Evolutionary conservation across 2,888 invertebrate species (phyloP).

Genomic region (Sepioteuthis lessoniana): DNA sequence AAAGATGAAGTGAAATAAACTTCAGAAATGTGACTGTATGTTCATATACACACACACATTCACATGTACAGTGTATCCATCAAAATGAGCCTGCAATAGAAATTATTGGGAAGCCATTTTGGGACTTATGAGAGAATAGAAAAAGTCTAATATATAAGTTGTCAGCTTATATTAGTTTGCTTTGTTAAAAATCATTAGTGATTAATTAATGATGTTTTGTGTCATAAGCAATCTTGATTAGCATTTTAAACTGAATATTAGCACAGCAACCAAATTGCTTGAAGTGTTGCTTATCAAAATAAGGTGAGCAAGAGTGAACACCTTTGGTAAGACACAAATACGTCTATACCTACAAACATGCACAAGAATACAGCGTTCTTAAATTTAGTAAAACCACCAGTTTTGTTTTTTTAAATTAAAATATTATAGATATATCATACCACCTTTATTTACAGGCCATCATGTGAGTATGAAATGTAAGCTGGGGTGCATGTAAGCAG

Average conservation of each 20-base stretch:
- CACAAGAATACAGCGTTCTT: neutral
- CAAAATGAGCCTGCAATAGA: neutral
- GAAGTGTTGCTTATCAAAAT: neutral
- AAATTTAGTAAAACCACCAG: neutral
- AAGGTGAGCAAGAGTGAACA: neutral
- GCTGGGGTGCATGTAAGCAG: conserved; percentile 33
- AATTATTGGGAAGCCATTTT: neutral
- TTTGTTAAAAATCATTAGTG: neutral
- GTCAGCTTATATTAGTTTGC: neutral
- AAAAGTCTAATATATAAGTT: neutral
- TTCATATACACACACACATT: neutral
- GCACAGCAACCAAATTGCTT: neutral
- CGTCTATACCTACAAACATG: neutral
- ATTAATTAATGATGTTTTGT: neutral
- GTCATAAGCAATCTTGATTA: neutral
- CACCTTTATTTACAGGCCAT: conserved; percentile 8
- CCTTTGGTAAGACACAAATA: neutral
- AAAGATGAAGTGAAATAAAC: neutral
- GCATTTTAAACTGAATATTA: neutral
- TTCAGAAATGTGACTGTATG: neutral
- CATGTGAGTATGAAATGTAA: neutral
- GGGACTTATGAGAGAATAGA: neutral
- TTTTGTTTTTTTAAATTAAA: neutral
- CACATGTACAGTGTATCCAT: neutral
- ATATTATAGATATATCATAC: neutral